Percentiles rank a stretch among this genome's conserved stretches.
phyloP scores from a whole-genome alignment of 2,113 vertebrate species.

The Tetraodon nigroviridis region DNA sequence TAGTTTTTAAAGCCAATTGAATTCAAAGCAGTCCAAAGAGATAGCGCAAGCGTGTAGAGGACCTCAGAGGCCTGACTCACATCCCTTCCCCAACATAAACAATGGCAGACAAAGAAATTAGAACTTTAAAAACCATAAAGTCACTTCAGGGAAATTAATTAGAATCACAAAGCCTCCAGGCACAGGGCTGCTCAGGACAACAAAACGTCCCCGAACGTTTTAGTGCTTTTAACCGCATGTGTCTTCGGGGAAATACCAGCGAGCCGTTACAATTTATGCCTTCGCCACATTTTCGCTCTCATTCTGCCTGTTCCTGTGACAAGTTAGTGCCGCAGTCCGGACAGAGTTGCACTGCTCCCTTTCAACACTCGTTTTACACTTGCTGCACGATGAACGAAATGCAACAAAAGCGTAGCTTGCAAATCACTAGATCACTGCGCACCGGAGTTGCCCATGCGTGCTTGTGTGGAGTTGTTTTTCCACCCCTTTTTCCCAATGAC shows the following conservation, averaged over 20 bases:
- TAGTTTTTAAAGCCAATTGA: no score
- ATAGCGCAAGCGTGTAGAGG: constrained; percentile 12
- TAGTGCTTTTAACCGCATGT: constrained; percentile 58
- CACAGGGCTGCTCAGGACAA: constrained; percentile 48
- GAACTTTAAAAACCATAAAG: constrained; percentile 52
- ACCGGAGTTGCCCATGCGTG: constrained; percentile 11
- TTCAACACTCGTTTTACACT: constrained; percentile 47
- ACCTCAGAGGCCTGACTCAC: constrained; percentile 39
- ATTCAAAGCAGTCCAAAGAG: no score
- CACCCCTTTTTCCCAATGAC: constrained; percentile 39
- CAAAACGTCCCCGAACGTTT: constrained; percentile 59
- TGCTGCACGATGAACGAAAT: constrained; percentile 15
- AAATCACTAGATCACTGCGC: constrained; percentile 26
- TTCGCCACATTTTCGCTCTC: constrained; percentile 50
- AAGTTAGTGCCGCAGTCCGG: constrained; percentile 40
- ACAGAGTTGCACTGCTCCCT: constrained; percentile 50
- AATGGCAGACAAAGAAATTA: constrained; percentile 47
- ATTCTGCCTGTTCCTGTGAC: constrained; percentile 18
- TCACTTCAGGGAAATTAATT: constrained; percentile 65
- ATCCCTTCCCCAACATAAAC: constrained; percentile 19
- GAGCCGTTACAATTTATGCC: constrained; percentile 60
- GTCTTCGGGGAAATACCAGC: constrained; percentile 63
- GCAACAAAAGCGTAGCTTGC: constrained; percentile 38
- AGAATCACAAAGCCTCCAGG: constrained; percentile 48
- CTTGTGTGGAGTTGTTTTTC: constrained; percentile 16